Evolutionary conservation across 2,888 invertebrate species (phyloP), one percentile per base, ranked within the genome.

Genomic region (Heliconius ismenius): DNA sequence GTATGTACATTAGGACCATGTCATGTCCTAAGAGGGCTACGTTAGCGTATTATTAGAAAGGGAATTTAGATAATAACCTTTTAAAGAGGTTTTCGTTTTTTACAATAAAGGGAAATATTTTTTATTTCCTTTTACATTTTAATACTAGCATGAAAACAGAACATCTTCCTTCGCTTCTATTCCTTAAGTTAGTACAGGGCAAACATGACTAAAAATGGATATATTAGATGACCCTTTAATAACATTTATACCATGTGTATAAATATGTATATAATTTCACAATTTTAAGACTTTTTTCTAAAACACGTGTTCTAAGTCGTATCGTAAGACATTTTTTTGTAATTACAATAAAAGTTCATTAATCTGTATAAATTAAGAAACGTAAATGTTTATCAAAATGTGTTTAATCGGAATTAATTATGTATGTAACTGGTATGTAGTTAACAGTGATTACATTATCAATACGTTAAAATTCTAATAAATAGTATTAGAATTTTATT

Each of bases 361-460:
- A 64, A 32, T 36, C 36, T 15, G 32, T 67, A 36, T 65, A 65
- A 65, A 65, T 65, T 43, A 67, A 67, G 18, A 67, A 58, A 39
- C 24, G n/a, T 24, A 24, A 67, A 39, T 39, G 67, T 39, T 24
- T 67, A 67, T 15, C 24, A 24, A 39, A 67, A 39, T 67, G 24
- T 13, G 15, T 67, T 39, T 24, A 24, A 11, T 13, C 39, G 2
- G n/a, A 39, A 43, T 67, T 67, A 39, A 67, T 67, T 65, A 65
- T 39, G 2, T 65, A 64, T 18, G 26, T 43, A 28, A 64, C 64
- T 15, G 15, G 36, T 65, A 64, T n/a, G n/a, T 65, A 7, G 1
- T n/a, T 36, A 65, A 39, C 3, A 43, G 67, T 18, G 67, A 67
- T 67, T 24, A 67, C 9, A 39, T 6, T 67, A 39, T 67, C 39